Conservation (phyloP, 2,113 vertebrate genomes). For the Atractosteus spatula region DNA sequence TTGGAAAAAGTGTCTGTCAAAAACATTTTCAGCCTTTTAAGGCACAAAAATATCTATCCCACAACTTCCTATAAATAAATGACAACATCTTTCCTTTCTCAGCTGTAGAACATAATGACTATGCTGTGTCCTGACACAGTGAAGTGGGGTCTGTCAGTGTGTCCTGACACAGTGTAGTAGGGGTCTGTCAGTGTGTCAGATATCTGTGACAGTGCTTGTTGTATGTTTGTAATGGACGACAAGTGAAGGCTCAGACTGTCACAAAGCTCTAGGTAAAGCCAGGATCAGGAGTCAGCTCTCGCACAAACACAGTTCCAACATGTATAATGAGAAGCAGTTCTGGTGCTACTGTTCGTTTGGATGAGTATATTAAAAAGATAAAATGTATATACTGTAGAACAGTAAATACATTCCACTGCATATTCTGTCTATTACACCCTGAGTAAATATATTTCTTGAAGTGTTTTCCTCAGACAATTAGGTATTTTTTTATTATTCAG, state of each 20-base stretch:
- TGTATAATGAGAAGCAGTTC: neutral
- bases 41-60: too few species aligned
- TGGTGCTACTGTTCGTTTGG: neutral
- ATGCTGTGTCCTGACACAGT: too few species aligned
- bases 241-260: conserved; percentile 16
- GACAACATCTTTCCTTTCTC: too few species aligned
- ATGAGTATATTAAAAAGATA: neutral
- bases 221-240: neutral
- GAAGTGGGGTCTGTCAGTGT: too few species aligned
- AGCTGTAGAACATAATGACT: too few species aligned
- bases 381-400: neutral
- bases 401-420: conserved; percentile 10
- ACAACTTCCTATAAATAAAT: too few species aligned
- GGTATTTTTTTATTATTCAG: conserved; percentile 67
- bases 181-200: too few species aligned
- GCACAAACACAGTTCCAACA: conserved; percentile 14
- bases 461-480: conserved; percentile 48
- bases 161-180: too few species aligned
- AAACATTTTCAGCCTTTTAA: too few species aligned
- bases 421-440: neutral
- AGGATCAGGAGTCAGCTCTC: neutral
- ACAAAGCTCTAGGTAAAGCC: conserved; percentile 15
- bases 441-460: conserved; percentile 23
- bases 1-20: too few species aligned
- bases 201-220: neutral